Evolutionary conservation across 1,140 invertebrate genomes (phyloP), one percentile per base, ranked within the genome.

Genomic region (Stegodyphus dumicola): DNA sequence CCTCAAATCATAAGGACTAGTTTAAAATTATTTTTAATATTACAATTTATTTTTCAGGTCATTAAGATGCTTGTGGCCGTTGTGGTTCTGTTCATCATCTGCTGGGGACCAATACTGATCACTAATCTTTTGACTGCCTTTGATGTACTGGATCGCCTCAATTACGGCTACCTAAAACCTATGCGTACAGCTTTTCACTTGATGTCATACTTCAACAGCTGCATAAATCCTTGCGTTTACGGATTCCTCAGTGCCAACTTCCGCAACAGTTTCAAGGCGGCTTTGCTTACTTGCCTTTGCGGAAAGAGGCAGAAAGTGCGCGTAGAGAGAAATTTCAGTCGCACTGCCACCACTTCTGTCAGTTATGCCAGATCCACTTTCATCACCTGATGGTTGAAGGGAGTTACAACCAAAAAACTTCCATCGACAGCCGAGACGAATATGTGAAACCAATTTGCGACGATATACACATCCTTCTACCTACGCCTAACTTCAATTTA

Each of bases 161-260:
- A 93, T 78, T 89, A 89, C n/a, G 93, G 92, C 2, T 88, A 90
- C 33, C 89, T 92, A 15, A 94, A 94, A 87, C 93, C 94, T 80
- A 90, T 94, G 88, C 91, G 92, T 13, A 93, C 93, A 3, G 90
- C 92, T 13, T 94, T 95, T 88, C 92, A 93, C 87, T 89, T 94
- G 49, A 91, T 94, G 91, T 93, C 93, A 5, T 94, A 94, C 88
- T 93, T 94, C 81, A 94, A 94, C 90, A 94, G 94, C 89, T 95
- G 94, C 88, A 92, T 95, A 84, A 95, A 95, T 90, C 95, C 95
- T 9, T 92, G 95, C 67, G 92, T 95, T 9, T 95, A 95, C 89
- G 94, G 94, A 49, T 95, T 95, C 90, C 95, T 95, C 94, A 95
- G 94, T 5, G 93, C 93, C 88, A 94, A 94, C 90, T 95, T 95